These are phyloP conservation scores for Rhodinocichla rosea DNA, from an alignment of 2,113 vertebrate genomes.

Conservation along the genomic window DNA sequence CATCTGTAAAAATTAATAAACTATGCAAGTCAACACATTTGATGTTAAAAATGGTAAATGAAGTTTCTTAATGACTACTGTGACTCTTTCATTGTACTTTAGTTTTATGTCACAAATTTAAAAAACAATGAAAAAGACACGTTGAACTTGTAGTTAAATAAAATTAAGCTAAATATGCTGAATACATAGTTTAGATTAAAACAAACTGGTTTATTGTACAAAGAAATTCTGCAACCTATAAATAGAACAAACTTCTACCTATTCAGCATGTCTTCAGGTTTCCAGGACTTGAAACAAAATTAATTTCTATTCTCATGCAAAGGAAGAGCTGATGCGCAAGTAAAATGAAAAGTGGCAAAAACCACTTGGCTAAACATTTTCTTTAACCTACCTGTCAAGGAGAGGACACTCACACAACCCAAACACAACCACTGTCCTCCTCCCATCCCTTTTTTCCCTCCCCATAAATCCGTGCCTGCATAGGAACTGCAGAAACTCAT, in stretches of 20 bases:
- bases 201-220: conserved; percentile 4
- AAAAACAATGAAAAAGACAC: neutral
- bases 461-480: neutral
- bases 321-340: neutral
- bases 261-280: conserved; percentile 20
- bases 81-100: neutral
- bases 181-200: conserved; percentile 36
- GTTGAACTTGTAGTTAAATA: neutral
- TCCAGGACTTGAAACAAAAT: conserved; percentile 4
- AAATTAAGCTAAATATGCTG: conserved; percentile 32
- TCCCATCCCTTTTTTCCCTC: neutral
- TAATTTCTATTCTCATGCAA: neutral
- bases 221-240: conserved; percentile 22
- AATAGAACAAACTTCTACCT: conserved; percentile 10
- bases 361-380: neutral
- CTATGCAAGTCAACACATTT: neutral
- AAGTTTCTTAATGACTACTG: conserved; percentile 1
- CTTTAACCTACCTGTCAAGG: neutral
- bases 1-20: conserved; percentile 16
- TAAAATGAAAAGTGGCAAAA: neutral
- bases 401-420: neutral
- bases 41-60: neutral
- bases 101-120: neutral
- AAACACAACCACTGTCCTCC: neutral
- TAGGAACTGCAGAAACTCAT: neutral